Conservation (phyloP, 1,140 invertebrate species). For the Cyphomyrmex costatus region DNA sequence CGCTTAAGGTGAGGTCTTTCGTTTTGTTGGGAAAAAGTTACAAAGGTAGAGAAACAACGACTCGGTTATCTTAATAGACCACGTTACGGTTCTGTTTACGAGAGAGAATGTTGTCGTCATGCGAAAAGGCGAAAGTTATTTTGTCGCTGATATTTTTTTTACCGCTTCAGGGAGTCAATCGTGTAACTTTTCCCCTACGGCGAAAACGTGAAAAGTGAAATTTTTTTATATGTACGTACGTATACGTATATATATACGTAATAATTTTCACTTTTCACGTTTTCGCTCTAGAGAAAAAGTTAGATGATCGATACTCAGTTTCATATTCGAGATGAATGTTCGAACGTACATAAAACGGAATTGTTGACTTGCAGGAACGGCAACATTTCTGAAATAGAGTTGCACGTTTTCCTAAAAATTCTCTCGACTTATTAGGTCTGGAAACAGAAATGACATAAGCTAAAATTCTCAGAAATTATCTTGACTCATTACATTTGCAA, state of each 20-base stretch:
- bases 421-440: background rate
- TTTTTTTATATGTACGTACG: too few species aligned
- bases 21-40: slow-evolving; percentile 50
- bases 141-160: slow-evolving; percentile 27
- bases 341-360: background rate
- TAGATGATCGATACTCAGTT: background rate
- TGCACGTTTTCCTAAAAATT: slow-evolving; percentile 10
- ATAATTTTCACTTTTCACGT: too few species aligned
- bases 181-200: too few species aligned
- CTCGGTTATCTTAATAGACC: slow-evolving; percentile 49
- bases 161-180: background rate
- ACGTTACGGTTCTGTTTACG: slow-evolving; percentile 40
- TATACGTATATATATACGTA: too few species aligned
- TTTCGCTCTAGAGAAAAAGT: too few species aligned
- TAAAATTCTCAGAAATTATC: background rate
- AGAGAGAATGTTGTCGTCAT: slow-evolving; percentile 25
- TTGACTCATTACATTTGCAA: background rate
- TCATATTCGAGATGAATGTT: slow-evolving; percentile 10
- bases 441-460: background rate
- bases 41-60: slow-evolving; percentile 52
- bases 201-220: too few species aligned
- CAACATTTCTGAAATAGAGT: slow-evolving; percentile 9
- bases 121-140: slow-evolving; percentile 26
- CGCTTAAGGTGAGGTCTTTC: slow-evolving; percentile 34
- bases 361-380: background rate